Evolutionary conservation across 35 echinoderm and acorn worm species (phyloP).

Genomic region (Ophiothrix spiculata): DNA sequence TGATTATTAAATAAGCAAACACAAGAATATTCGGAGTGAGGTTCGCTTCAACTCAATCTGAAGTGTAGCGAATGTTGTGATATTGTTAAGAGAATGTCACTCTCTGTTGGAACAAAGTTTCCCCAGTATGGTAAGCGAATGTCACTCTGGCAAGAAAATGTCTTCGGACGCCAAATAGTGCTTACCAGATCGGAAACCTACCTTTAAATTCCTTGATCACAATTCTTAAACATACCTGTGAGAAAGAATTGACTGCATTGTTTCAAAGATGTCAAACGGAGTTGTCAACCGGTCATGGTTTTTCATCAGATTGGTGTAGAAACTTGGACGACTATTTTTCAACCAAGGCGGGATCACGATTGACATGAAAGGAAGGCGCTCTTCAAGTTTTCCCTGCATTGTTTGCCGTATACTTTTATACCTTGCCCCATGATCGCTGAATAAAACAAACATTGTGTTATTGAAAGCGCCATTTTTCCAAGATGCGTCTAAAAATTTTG

Average conservation of each 20-base stretch:
- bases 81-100: no score
- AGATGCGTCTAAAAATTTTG: constrained; percentile 11
- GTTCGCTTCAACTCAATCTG: no score
- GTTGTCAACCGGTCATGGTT: constrained; percentile 48
- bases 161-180: no score
- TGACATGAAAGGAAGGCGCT: constrained; percentile 58
- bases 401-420: constrained; percentile 40
- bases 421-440: constrained; percentile 56
- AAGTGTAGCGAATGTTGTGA: no score
- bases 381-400: constrained; percentile 64
- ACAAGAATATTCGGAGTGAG: no score
- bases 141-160: no score
- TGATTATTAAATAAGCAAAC: no score
- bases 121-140: no score
- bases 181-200: no score
- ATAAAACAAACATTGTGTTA: constrained; percentile 48
- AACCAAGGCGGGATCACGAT: constrained; percentile 36
- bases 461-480: constrained; percentile 19
- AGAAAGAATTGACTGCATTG: constrained; percentile 25
- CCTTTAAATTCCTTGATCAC: background rate
- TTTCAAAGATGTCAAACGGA: constrained; percentile 56
- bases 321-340: background rate
- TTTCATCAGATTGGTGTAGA: constrained; percentile 15
- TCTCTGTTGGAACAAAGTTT: no score
- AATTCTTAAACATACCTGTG: no score